Percentiles rank a stretch among this genome's conserved stretches.
These are phyloP conservation scores for Gadopsis marmoratus DNA, from an alignment of 2,797 vertebrate genomes.

Conservation along the genomic window DNA sequence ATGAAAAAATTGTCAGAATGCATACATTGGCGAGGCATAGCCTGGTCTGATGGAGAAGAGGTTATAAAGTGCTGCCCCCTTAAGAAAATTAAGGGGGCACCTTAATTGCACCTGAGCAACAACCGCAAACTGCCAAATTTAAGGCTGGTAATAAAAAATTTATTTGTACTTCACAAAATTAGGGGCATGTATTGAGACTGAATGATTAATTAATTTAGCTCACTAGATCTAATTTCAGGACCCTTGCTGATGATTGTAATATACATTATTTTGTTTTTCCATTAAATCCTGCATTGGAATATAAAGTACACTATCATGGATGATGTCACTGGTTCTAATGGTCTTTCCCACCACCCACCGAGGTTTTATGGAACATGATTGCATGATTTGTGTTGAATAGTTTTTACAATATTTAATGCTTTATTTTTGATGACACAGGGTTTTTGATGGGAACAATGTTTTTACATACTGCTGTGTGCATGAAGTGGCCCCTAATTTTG, in stretches of 20 bases:
- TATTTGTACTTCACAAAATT: conserved; percentile 8
- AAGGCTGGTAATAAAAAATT: conserved; percentile 4
- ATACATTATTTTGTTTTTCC: neutral
- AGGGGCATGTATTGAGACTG: conserved; percentile 1
- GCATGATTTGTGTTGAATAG: neutral
- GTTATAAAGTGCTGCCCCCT: neutral
- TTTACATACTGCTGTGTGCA: neutral
- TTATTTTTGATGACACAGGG: no score
- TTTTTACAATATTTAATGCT: neutral
- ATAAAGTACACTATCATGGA: neutral
- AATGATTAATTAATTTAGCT: neutral
- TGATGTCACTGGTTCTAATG: neutral
- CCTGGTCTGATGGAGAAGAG: neutral
- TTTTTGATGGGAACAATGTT: no score
- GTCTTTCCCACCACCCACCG: neutral
- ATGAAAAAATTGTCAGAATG: neutral
- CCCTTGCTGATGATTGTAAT: neutral
- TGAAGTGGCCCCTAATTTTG: neutral
- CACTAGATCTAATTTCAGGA: neutral
- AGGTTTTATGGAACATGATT: neutral
- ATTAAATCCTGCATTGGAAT: neutral
- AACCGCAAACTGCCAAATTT: neutral
- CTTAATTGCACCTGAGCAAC: neutral
- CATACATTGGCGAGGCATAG: neutral
- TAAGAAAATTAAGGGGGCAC: no score